Evolutionary conservation across 2,113 vertebrate genomes (phyloP), one percentile per base, ranked within the genome.

Genomic region (Erpornis zantholeuca): DNA sequence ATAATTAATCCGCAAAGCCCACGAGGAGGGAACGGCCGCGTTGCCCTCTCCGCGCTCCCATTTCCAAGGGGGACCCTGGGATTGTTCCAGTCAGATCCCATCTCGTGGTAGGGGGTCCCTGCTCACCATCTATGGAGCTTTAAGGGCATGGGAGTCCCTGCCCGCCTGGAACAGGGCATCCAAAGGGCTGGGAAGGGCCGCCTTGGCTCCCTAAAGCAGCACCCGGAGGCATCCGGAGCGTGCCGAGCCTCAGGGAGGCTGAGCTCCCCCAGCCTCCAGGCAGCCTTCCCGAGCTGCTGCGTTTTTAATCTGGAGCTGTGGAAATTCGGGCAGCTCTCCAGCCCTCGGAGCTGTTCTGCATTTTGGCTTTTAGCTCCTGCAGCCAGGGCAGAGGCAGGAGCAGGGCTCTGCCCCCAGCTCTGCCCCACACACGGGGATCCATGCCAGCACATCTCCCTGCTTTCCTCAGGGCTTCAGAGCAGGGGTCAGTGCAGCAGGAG

Each of bases 391-490:
- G 82, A 23, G 79, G 71, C 71, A 66, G 79, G 45, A 82, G 70
- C 80, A 9, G 12, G 33, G 81, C 75, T 19, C 15, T 40, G 75
- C 61, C 59, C 35, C 10, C 4, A 2, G 44, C 84, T 71, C 78
- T 89, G 35, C 33, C 77, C 72, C 59, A 1, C 1, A 1, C 4
- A 0, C 0, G 1, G 64, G 40, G 27, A 12, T 47, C 61, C 22
- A 40, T 0, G 25, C 73, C 85, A 24, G 50, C 80, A 31, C 53
- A 6, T 49, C 86, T 10, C 7, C 13, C 19, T 1, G 36, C 56
- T 36, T 31, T 9, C 6, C 40, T 28, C 80, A 95, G 98, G 93
- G 97, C 40, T 99, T 98, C 50, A 95, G 88, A 70, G 92, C 97
- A 44, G 97, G 97, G 91, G 94, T 97, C 35, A 60, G 38, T 1